These are phyloP conservation scores for Catostylus mosaicus DNA, from an alignment of 30 jellyfish, hydroid and myxozoan genomes.

Conservation along the genomic window DNA sequence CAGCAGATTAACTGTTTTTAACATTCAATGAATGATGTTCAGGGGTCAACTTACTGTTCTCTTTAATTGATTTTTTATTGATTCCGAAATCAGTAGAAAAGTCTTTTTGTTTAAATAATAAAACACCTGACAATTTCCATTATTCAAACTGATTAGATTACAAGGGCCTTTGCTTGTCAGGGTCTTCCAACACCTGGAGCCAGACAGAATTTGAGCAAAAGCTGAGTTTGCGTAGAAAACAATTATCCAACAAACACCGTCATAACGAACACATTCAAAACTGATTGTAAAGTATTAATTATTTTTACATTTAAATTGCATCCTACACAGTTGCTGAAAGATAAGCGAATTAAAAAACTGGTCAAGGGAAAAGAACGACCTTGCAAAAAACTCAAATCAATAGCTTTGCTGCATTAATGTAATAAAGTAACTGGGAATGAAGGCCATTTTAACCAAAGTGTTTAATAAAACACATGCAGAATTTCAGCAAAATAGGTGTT, in stretches of 20 bases:
- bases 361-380: background rate
- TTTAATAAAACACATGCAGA: too few species aligned
- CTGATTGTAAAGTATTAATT: constrained; percentile 1
- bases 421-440: too few species aligned
- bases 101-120: constrained; percentile 35
- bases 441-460: too few species aligned
- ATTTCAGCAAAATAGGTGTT: too few species aligned
- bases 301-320: background rate
- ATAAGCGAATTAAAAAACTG: background rate
- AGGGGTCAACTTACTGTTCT: constrained; percentile 66
- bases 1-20: constrained; percentile 38
- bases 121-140: constrained; percentile 70
- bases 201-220: constrained; percentile 10
- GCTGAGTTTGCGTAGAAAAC: background rate
- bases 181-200: constrained; percentile 64
- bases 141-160: constrained; percentile 54
- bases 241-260: background rate
- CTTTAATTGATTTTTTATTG: constrained; percentile 48
- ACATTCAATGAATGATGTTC: constrained; percentile 19
- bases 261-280: background rate
- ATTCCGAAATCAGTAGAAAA: constrained; percentile 42
- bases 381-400: background rate
- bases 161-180: constrained; percentile 31
- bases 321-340: background rate
- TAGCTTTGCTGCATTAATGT: background rate